Base-by-base conservation (phyloP, 2,113 vertebrate genomes). In the Trogon surrucura region DNA sequence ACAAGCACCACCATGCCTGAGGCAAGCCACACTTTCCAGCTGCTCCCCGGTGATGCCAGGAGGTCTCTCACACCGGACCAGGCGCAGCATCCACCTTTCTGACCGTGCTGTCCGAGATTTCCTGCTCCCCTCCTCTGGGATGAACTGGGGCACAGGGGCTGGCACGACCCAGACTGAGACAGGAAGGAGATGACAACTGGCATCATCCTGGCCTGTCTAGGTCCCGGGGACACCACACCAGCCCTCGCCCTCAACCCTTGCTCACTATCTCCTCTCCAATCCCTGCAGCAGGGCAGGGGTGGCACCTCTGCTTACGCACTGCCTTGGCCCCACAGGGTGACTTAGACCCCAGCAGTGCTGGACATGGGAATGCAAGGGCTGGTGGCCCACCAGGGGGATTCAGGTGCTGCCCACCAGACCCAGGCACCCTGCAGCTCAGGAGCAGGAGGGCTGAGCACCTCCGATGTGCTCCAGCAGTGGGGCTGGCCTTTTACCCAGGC, bases 1-100 rank as follows among this genome's bases (percentile, higher is more conserved):
- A 36, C 7, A 1, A 56, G 71, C 34, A 38, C 44, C 71, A 20
- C 22, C 1, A 0, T 5, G 3, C 29, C 48, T 1, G 2, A 50
- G 44, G 25, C 30, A 75, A 75, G 26, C 48, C 1, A 1, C 0
- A 2, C 44, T 51, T 44, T 17, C 54, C 78, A 32, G 74, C 38
- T 75, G 72, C 44, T 69, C 32, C 65, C 56, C 6, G 47, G 21
- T 5, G 9, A 10, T 8, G 29, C 50, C 86, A 50, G 53, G 8
- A 57, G 56, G 6, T 29, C 57, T 80, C 51, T 80, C 48, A 16
- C 41, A 20, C 10, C 0, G 1, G 41, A 30, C 16, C 44, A 62
- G 44, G 60, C 7, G 48, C 1, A 44, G 30, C n/a, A 80, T 65
- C 72, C 67, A 73, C 54, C 64, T 65, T 83, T 54, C 67, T 16